Conservation (phyloP, 2,797 vertebrate genomes). For the Tolypeutes matacus region DNA sequence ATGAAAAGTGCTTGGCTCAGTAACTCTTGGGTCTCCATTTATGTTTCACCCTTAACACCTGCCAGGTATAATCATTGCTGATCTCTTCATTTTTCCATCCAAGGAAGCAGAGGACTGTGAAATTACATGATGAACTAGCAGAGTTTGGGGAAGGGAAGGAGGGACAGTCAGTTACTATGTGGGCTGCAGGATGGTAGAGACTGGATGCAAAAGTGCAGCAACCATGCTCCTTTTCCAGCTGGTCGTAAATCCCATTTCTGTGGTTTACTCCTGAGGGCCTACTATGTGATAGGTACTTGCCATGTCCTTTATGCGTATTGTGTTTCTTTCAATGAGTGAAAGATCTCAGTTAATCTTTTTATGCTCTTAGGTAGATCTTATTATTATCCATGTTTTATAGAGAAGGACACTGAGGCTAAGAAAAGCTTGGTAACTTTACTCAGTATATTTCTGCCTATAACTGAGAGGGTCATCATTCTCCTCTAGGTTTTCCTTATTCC, state of each 20-base stretch:
- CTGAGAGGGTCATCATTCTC: not conserved
- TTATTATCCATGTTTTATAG: not conserved
- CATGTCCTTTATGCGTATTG: not conserved
- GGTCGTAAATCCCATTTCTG: not conserved
- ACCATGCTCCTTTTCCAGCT: not conserved
- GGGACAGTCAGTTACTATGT: not conserved
- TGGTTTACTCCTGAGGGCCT: not conserved
- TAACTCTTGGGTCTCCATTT: not conserved
- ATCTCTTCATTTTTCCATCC: not conserved
- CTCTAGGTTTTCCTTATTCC: not conserved
- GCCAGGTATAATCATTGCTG: not conserved
- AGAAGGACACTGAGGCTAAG: not conserved
- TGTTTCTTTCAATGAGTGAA: not conserved
- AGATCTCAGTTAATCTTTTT: not conserved
- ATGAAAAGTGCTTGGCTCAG: not conserved
- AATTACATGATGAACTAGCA: not conserved
- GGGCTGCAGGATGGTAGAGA: not conserved
- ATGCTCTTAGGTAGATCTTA: not conserved
- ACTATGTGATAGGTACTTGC: not conserved
- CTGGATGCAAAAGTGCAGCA: not conserved
- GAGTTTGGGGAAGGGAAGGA: not conserved
- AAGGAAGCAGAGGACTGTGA: not conserved
- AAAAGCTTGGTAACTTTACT: not conserved
- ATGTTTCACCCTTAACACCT: not conserved
- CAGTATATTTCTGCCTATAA: not conserved